Evolutionary conservation across 1,140 invertebrate genomes (phyloP).

Genomic region (Zaprionus tsacasi): DNA sequence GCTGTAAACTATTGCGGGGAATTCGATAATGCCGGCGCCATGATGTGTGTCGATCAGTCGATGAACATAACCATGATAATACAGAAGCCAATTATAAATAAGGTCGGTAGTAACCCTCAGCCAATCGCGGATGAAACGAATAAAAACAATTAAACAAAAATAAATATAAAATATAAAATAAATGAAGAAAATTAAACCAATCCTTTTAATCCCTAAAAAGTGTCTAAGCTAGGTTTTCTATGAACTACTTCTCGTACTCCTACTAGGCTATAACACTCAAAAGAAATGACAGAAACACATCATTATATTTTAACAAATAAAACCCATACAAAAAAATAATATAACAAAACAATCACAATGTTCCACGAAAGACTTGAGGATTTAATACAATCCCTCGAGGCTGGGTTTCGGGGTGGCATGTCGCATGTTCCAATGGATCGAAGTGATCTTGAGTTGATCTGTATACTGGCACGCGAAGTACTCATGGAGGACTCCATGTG

Average conservation of each 20-base stretch:
- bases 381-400: conserved; percentile 7
- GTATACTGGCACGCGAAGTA: conserved; percentile 97
- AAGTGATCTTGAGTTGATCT: conserved; percentile 87
- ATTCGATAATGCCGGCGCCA: conserved; percentile 98
- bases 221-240: too few species aligned
- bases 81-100: conserved; percentile 84
- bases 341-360: background rate
- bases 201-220: too few species aligned
- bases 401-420: background rate
- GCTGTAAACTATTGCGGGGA: conserved; percentile 88
- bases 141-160: too few species aligned
- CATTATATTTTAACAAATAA: background rate
- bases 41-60: conserved; percentile 99
- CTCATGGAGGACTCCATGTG: conserved; percentile 98
- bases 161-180: too few species aligned
- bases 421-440: background rate
- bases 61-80: conserved; percentile 96
- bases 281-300: background rate
- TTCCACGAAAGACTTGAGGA: background rate
- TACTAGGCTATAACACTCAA: background rate
- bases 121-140: too few species aligned
- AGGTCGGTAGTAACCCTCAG: background rate
- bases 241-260: too few species aligned
- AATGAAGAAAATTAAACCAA: too few species aligned
- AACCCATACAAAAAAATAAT: too few species aligned